Percentiles rank a stretch among this genome's conserved stretches.
Conservation (phyloP, 2,888 invertebrate species). For the Aleiodes leptofemur region DNA sequence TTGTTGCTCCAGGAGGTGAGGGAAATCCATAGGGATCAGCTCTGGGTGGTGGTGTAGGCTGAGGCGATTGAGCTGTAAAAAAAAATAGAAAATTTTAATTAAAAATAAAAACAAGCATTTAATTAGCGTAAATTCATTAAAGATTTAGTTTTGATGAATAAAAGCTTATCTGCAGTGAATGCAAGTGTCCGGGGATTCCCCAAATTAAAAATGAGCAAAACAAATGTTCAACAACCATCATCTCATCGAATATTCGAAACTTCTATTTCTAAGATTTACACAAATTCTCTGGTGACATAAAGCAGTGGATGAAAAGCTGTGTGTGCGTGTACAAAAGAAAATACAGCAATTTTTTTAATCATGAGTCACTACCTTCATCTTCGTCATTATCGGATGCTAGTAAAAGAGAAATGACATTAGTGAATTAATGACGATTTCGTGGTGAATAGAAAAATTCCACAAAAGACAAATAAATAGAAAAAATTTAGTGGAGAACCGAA, state of each 20-base stretch:
- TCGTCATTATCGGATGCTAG: slow-evolving; percentile 50
- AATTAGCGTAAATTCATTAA: no score
- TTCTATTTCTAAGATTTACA: no score
- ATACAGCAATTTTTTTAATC: slow-evolving; percentile 18
- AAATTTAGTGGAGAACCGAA: not conserved
- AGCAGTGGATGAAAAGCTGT: no score
- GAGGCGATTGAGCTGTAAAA: slow-evolving; percentile 45
- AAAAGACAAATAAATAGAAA: not conserved
- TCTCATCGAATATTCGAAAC: no score
- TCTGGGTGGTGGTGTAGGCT: slow-evolving; percentile 53
- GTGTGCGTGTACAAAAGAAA: not conserved
- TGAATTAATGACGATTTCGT: slow-evolving; percentile 5
- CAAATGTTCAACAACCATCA: no score
- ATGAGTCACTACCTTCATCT: slow-evolving; percentile 53
- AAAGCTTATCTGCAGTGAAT: no score
- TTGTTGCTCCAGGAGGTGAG: slow-evolving; percentile 57
- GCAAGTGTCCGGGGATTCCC: no score
- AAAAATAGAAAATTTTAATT: slow-evolving; percentile 5
- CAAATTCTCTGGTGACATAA: no score
- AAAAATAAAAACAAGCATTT: not conserved
- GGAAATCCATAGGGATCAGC: slow-evolving; percentile 63
- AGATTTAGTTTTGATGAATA: no score
- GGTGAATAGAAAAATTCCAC: not conserved
- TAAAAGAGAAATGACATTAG: slow-evolving; percentile 49
- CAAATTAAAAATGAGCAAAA: no score